Conservation (phyloP, 2,113 vertebrate genomes). For the Pangasianodon hypophthalmus region DNA sequence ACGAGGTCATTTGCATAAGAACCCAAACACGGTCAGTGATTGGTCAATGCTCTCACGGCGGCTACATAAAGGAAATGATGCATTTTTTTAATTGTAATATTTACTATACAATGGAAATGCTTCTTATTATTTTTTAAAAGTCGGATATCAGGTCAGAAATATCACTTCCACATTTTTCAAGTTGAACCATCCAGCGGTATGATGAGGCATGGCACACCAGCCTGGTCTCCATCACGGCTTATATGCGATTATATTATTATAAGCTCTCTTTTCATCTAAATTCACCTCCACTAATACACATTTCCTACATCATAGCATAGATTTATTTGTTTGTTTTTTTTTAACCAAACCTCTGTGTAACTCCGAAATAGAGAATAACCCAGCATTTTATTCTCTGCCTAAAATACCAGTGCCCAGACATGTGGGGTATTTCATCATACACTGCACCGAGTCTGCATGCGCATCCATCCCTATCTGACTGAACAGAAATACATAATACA, state of each 20-base stretch:
- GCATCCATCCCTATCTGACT: conserved; percentile 15
- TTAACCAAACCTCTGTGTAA: not conserved
- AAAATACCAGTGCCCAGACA: conserved; percentile 49
- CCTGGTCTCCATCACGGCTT: conserved; percentile 47
- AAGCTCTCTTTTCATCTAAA: conserved; percentile 38
- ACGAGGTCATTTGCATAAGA: conserved; percentile 69
- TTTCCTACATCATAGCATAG: not conserved
- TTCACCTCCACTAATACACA: not conserved
- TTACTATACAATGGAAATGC: not conserved
- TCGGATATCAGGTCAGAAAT: not conserved
- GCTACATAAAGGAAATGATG: not conserved
- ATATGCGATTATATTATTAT: conserved; percentile 57
- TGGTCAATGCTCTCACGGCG: not conserved
- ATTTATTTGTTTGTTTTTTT: no score
- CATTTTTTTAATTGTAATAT: no score
- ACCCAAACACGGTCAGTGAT: conserved; percentile 69
- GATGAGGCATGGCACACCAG: conserved; percentile 10
- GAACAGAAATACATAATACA: not conserved
- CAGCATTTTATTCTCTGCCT: not conserved
- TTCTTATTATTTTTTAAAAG: not conserved
- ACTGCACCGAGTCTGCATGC: conserved; percentile 47
- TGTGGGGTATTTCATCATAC: conserved; percentile 74
- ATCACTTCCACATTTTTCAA: not conserved
- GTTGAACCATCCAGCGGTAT: not conserved
- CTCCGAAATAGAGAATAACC: not conserved